Evolutionary conservation across 2,888 invertebrate species (phyloP).

Genomic region (Orgyia antiqua): DNA sequence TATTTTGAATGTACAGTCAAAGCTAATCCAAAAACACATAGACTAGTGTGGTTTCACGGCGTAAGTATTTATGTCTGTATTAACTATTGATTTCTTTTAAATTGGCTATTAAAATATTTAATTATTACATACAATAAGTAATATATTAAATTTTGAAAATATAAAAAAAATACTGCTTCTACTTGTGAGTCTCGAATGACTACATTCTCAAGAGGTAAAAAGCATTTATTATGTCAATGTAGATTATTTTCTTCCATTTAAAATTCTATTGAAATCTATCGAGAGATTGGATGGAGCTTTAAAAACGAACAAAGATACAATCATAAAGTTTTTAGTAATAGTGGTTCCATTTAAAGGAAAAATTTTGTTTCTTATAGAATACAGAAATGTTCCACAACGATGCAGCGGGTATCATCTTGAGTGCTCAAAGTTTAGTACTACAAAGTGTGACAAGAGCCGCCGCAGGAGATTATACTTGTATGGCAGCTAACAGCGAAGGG

Average conservation of each 20-base stretch:
- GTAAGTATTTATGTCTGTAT: conserved; percentile 40
- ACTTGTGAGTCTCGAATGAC: not conserved
- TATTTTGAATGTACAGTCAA: conserved; percentile 92
- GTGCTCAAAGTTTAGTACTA: conserved; percentile 91
- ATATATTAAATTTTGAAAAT: too few species aligned
- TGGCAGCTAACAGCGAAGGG: conserved; percentile 91
- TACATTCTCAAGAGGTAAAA: too few species aligned
- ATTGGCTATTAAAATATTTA: too few species aligned
- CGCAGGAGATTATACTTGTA: conserved; percentile 92
- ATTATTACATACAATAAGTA: too few species aligned
- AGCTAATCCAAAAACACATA: conserved; percentile 90
- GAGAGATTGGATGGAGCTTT: too few species aligned
- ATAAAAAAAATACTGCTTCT: not conserved
- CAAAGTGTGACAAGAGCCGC: conserved; percentile 89
- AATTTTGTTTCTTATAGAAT: conserved; percentile 73
- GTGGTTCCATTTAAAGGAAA: not conserved
- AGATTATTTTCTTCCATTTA: too few species aligned
- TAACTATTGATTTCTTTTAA: not conserved
- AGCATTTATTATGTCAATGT: too few species aligned
- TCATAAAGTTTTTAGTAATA: too few species aligned
- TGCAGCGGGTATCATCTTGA: conserved; percentile 88
- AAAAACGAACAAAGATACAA: too few species aligned
- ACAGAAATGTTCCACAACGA: conserved; percentile 90
- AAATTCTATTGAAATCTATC: too few species aligned
- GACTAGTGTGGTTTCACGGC: conserved; percentile 92